These are phyloP conservation scores for Hesperophylax magnus DNA, from an alignment of 1,140 invertebrate genomes.

Conservation along the genomic window DNA sequence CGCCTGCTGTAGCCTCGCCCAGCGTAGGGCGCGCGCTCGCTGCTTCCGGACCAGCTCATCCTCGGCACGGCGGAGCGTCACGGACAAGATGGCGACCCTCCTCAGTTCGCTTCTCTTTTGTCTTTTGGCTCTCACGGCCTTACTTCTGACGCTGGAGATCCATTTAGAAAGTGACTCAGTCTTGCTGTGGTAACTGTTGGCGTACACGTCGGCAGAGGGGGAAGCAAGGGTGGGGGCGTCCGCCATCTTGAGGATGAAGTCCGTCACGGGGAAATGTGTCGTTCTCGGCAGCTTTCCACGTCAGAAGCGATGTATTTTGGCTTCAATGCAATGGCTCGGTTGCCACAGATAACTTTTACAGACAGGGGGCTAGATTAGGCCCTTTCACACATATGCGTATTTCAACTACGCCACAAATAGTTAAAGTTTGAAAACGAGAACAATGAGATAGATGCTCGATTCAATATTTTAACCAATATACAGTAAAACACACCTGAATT, in stretches of 20 bases:
- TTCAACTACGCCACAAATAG: background rate
- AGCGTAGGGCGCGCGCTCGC: slow-evolving; percentile 44
- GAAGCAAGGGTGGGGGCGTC: background rate
- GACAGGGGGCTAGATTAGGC: background rate
- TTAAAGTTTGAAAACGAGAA: slow-evolving; percentile 35
- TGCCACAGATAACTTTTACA: background rate
- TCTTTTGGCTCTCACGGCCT: slow-evolving; percentile 25
- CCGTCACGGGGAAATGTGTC: background rate
- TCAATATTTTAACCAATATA: slow-evolving; percentile 39
- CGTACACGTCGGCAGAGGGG: slow-evolving; percentile 20
- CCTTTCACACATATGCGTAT: slow-evolving; percentile 1
- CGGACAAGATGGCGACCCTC: slow-evolving; percentile 40
- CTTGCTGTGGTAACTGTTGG: slow-evolving; percentile 15
- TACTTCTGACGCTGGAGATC: slow-evolving; percentile 51
- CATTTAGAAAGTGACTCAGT: slow-evolving; percentile 49
- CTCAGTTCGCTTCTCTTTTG: slow-evolving; percentile 42
- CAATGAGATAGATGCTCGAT: background rate
- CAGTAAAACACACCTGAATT: slow-evolving; percentile 46
- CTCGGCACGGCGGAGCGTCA: slow-evolving; percentile 41
- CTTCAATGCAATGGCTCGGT: background rate
- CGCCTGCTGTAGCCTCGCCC: slow-evolving; percentile 42
- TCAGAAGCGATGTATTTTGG: background rate
- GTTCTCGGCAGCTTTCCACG: background rate
- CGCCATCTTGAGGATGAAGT: slow-evolving; percentile 15
- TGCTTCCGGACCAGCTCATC: slow-evolving; percentile 48